phyloP scores from a whole-genome alignment of 2,888 invertebrate genomes.

The Ophonus ardosiacus region DNA sequence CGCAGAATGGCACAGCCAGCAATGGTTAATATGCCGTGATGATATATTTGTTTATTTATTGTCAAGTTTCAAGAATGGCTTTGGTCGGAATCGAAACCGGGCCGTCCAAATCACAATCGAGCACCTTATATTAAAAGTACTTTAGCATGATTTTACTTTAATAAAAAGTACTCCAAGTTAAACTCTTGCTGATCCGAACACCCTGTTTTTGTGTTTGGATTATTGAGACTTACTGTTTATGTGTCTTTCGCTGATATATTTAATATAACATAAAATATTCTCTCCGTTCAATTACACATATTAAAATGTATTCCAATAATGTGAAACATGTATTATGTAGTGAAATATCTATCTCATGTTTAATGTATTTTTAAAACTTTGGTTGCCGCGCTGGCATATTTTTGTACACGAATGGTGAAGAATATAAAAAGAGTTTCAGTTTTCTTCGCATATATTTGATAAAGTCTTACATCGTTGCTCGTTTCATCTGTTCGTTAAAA shows the following conservation, averaged over 20 bases:
- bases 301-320: not conserved
- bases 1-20: too few relatives aligned
- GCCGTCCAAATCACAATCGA: too few relatives aligned
- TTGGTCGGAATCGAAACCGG: too few relatives aligned
- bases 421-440: not conserved
- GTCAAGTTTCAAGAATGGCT: too few relatives aligned
- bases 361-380: not conserved
- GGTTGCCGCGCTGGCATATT: not conserved
- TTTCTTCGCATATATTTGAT: not conserved
- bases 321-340: not conserved
- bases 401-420: not conserved
- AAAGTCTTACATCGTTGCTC: not conserved
- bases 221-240: too few relatives aligned
- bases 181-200: too few relatives aligned
- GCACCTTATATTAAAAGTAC: too few relatives aligned
- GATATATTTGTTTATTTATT: too few relatives aligned
- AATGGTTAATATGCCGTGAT: too few relatives aligned
- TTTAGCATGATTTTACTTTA: too few relatives aligned
- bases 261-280: not conserved
- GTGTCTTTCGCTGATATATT: not conserved
- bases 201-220: too few relatives aligned
- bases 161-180: too few relatives aligned
- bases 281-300: not conserved
- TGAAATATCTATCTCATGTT: not conserved
- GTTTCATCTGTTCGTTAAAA: not conserved